Evolutionary conservation across 2,113 vertebrate genomes (phyloP).

Genomic region (Lophochroa leadbeateri): DNA sequence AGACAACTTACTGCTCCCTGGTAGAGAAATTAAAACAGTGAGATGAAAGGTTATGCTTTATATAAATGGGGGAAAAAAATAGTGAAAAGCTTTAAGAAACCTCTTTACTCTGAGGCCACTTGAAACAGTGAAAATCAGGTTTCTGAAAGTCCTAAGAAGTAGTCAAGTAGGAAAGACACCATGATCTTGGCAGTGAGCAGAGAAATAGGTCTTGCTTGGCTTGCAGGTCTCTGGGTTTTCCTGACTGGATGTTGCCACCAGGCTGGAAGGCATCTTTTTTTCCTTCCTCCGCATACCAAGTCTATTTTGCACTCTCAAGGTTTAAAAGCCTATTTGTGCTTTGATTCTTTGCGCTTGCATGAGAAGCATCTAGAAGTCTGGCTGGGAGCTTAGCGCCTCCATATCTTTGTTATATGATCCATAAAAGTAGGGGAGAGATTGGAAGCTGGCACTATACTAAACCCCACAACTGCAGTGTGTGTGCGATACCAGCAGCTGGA

Average conservation of each 20-base stretch:
- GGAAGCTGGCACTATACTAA: neutral
- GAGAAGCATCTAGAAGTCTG: neutral
- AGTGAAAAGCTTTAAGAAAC: neutral
- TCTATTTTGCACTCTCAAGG: neutral
- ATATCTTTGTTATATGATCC: neutral
- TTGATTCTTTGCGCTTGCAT: neutral
- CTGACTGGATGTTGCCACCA: neutral
- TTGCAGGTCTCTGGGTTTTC: neutral
- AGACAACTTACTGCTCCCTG: neutral
- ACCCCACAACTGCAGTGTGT: fast-evolving
- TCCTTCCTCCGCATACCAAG: neutral
- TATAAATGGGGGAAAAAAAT: neutral
- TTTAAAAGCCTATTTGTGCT: neutral
- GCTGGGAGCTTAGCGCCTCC: neutral
- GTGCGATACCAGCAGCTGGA: neutral
- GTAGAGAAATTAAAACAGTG: neutral
- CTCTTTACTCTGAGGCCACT: neutral
- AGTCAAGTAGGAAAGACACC: neutral
- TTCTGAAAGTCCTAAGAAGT: neutral
- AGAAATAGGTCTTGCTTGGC: neutral
- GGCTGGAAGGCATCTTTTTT: neutral
- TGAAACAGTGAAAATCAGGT: neutral
- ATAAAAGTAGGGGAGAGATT: neutral
- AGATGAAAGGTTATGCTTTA: neutral
- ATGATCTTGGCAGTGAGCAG: neutral